Base-by-base conservation (phyloP, 2,888 invertebrate genomes). In the Junonia oenone region DNA sequence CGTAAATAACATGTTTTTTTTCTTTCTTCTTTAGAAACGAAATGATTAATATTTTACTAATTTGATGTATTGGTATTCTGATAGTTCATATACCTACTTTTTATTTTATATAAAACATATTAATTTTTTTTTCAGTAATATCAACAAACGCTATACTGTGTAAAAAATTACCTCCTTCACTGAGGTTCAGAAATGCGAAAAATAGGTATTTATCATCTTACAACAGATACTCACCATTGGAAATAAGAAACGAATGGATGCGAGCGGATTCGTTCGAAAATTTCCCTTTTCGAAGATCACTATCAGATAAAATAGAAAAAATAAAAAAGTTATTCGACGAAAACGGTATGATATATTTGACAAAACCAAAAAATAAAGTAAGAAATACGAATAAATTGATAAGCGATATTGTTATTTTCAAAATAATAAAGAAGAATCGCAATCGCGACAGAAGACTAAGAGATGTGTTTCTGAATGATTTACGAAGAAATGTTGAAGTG, bases 241-340 rank as follows among this genome's bases (percentile, higher is more conserved):
- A 53, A 15, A 48, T 57, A n/a, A 48, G 45, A 37, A 53, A 48
- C 6, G 45, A 53, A 2, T 45, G 37, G 13, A 33, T 48, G 6
- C 47, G 51, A 8, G 56, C 57, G 1, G 19, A 33, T 11, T 57
- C 57, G 1, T 38, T 38, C 9, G 59, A 60, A 45, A 60, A 60
- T 17, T 17, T 43, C n/a, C 35, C 53, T 8, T 48, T 49, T 2
- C 45, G 56, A 33, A 22, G 43, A 26, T 43, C 43, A 2, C 2
- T 11, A 13, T 43, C 43, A 11, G 6, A 15, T 6, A 15, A 6
- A 13, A 26, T 22, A 22, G 2, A 22, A 2, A 26, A 13, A 8
- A 26, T 43, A 8, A 26, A 43, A 6, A 26, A 13, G 11, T 15
- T 38, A 17, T 26, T 43, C 13, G 43, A 43, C 8, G 13, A 6